Evolutionary conservation across 2,113 vertebrate species (phyloP).

Genomic region (Phalacrocorax pelagicus): DNA sequence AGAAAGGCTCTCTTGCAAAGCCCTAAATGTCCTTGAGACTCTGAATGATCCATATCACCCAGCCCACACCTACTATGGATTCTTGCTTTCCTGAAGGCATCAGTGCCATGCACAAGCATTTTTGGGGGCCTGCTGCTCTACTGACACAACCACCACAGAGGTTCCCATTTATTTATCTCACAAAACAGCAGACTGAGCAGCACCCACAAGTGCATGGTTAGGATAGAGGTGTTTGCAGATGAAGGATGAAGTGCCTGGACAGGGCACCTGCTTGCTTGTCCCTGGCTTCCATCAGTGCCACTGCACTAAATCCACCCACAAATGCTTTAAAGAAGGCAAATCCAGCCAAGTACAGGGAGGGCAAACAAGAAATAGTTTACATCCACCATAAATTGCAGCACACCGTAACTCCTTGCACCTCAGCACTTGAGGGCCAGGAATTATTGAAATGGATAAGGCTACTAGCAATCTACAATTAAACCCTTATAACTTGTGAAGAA

Average conservation of each 20-base stretch:
- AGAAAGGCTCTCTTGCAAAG: not conserved
- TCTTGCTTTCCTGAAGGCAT: not conserved
- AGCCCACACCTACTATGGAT: accelerated
- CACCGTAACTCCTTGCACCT: conserved; percentile 12
- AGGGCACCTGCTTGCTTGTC: not conserved
- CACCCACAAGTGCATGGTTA: accelerated
- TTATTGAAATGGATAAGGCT: not conserved
- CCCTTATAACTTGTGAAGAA: not conserved
- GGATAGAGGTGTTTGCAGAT: not conserved
- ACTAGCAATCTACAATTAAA: conserved; percentile 5
- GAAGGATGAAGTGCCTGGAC: not conserved
- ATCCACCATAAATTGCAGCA: conserved; percentile 16
- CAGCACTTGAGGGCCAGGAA: not conserved
- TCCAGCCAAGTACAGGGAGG: conserved; percentile 3
- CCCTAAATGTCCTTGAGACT: not conserved
- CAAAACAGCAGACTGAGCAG: not conserved
- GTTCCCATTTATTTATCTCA: not conserved
- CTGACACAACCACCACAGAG: not conserved
- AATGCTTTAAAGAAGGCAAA: not conserved
- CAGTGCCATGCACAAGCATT: accelerated
- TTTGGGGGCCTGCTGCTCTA: not conserved
- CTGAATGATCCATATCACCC: not conserved
- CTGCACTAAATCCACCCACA: not conserved
- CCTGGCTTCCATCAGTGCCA: conserved; percentile 55
- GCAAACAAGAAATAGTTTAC: conserved; percentile 39